Base-by-base conservation (phyloP, 2,797 vertebrate genomes). In the Smutsia temminckii region DNA sequence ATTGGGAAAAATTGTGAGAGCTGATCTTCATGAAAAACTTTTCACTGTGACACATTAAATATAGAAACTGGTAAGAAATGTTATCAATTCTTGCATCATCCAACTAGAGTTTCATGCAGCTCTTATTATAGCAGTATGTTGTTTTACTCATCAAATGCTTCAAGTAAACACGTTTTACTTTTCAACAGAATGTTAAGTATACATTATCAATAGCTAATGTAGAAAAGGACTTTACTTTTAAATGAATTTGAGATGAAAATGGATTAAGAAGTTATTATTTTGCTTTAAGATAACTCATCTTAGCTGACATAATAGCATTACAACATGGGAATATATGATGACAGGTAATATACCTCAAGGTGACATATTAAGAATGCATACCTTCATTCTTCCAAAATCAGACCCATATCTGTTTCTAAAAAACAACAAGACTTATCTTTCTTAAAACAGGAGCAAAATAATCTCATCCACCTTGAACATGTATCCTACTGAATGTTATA, bases 31-130 rank as follows among this genome's bases (percentile, higher is more conserved):
- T 0, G 10, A 98, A 98, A 98, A 98, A 98, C 85, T 99, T 99
- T 99, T 99, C 99, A 99, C 93, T 94, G 96, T 99, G 98, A 99
- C 98, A 99, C 98, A 99, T 64, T 96, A 97, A 96, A 69, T 95
- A 96, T 77, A 96, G 53, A 94, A 91, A n/a, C 13, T 8, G 6
- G 61, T 91, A 96, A 86, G 49, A 78, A 95, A 79, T 79, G 74
- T n/a, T 18, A 57, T 66, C 64, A 34, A 42, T 87, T 95, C 97
- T 97, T 96, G 57, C 95, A 97, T 98, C 97, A 91, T 92, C 96
- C 91, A 97, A 86, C 51, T 69, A 96, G 95, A 95, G 96, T 94
- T 81, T 89, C 94, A 96, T 94, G 79, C 51, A 97, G 84, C 93
- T 95, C 93, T 89, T 97, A 29, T 95, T 95, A 95, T 29, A 97